Evolutionary conservation across 2,888 invertebrate species (phyloP).

Genomic region (Chouioia cunea): DNA sequence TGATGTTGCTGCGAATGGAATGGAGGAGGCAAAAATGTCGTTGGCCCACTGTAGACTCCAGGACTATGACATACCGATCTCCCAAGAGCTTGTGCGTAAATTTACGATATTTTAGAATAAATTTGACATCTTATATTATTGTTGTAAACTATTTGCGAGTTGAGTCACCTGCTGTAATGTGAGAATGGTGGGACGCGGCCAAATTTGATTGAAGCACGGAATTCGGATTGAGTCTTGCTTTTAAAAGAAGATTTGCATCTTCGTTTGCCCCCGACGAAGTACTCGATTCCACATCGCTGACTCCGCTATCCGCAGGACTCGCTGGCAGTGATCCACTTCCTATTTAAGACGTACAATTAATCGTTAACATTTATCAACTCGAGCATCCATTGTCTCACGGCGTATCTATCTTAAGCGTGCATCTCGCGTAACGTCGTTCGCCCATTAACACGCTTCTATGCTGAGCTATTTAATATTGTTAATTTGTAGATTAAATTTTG

Average conservation of each 20-base stretch:
- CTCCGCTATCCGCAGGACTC: conserved; percentile 97
- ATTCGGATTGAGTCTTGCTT: conserved; percentile 86
- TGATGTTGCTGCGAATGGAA: conserved; percentile 65
- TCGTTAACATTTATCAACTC: too few relatives aligned
- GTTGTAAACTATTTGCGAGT: too few relatives aligned
- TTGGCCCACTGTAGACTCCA: conserved; percentile 63
- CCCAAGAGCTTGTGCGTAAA: conserved; percentile 34
- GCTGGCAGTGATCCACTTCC: conserved; percentile 90
- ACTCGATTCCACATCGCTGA: conserved; percentile 96
- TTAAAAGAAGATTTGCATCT: conserved; percentile 72
- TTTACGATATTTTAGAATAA: not conserved
- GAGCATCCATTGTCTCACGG: too few relatives aligned
- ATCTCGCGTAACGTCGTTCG: too few relatives aligned
- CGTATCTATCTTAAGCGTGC: too few relatives aligned
- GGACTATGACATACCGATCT: conserved; percentile 63
- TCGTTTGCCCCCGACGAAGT: conserved; percentile 77
- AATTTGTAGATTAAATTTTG: too few relatives aligned
- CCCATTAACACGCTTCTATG: too few relatives aligned
- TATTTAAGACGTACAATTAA: conserved; percentile 50
- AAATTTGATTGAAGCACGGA: conserved; percentile 64
- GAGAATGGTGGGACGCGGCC: conserved; percentile 64
- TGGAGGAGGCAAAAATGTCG: conserved; percentile 65
- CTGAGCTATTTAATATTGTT: too few relatives aligned
- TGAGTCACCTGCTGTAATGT: conserved; percentile 62
- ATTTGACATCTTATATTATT: not conserved